Percentiles rank a stretch among this genome's conserved stretches.
phyloP scores from a whole-genome alignment of 2,888 invertebrate genomes.

The Ligdia adustata region DNA sequence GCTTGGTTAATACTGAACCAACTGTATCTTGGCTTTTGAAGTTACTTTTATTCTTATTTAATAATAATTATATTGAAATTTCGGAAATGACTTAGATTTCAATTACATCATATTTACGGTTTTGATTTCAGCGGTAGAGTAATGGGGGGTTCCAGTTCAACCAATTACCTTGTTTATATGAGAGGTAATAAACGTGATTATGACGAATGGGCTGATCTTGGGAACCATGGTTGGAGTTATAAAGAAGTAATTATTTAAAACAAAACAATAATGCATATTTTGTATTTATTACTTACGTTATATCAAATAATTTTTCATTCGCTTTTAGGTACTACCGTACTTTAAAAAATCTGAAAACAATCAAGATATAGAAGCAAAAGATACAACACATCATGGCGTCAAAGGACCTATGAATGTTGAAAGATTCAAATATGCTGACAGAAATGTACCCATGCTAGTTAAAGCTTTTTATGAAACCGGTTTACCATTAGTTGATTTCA shows the following conservation, averaged over 20 bases:
- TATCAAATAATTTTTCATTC: neutral
- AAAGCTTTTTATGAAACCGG: constrained; percentile 85
- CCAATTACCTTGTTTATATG: constrained; percentile 87
- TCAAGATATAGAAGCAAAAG: constrained; percentile 70
- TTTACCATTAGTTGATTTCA: constrained; percentile 82
- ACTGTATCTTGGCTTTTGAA: too few species aligned
- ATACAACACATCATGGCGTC: constrained; percentile 80
- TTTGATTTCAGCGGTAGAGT: constrained; percentile 81
- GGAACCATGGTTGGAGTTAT: constrained; percentile 86
- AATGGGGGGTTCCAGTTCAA: constrained; percentile 87
- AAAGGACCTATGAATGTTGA: constrained; percentile 85
- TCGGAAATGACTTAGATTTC: too few species aligned
- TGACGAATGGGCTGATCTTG: constrained; percentile 86
- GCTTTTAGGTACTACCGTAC: constrained; percentile 84
- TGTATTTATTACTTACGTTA: neutral
- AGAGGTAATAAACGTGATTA: constrained; percentile 86
- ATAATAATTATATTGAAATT: too few species aligned
- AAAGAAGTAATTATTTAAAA: constrained; percentile 61
- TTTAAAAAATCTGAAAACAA: constrained; percentile 87
- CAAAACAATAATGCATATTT: neutral
- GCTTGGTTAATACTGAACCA: too few species aligned
- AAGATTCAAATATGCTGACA: constrained; percentile 83
- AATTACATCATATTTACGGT: too few species aligned
- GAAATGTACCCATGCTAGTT: constrained; percentile 78
- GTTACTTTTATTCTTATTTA: too few species aligned